These are phyloP conservation scores for Cantharis nigra DNA, from an alignment of 2,888 invertebrate species.

Conservation along the genomic window DNA sequence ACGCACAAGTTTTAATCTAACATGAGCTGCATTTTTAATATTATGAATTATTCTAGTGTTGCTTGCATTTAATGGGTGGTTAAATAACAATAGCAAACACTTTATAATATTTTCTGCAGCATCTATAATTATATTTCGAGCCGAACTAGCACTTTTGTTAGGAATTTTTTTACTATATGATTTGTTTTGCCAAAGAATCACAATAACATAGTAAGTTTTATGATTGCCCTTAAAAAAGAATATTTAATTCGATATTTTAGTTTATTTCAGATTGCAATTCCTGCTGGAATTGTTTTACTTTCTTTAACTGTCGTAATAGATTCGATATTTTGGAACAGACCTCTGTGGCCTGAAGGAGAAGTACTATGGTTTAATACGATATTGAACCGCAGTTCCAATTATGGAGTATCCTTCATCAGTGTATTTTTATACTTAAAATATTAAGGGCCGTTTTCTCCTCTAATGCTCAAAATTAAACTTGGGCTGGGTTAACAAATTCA, in stretches of 20 bases:
- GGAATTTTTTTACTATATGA: conserved; percentile 85
- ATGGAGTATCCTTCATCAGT: conserved; percentile 89
- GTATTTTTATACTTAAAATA: not conserved
- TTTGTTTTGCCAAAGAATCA: conserved; percentile 71
- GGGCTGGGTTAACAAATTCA: no score
- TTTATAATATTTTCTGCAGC: conserved; percentile 87
- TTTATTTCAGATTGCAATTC: conserved; percentile 71
- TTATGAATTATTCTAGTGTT: conserved; percentile 69
- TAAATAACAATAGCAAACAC: conserved; percentile 72
- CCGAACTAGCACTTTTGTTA: conserved; percentile 84
- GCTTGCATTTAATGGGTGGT: conserved; percentile 83
- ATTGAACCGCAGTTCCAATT: conserved; percentile 91
- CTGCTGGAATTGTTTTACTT: conserved; percentile 71
- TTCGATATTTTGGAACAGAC: conserved; percentile 89
- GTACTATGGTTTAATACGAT: conserved; percentile 96
- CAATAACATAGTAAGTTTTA: conserved; percentile 65
- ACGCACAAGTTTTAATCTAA: conserved; percentile 25
- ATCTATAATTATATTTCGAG: conserved; percentile 86
- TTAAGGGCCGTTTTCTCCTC: no score
- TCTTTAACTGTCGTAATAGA: conserved; percentile 79
- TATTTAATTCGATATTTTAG: conserved; percentile 57
- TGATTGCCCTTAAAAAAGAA: not conserved
- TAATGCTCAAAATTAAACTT: no score
- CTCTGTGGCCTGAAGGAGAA: conserved; percentile 96
- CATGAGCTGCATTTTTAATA: not conserved